Evolutionary conservation across 2,797 vertebrate species (phyloP).

Genomic region (Enteromius argenteus): DNA sequence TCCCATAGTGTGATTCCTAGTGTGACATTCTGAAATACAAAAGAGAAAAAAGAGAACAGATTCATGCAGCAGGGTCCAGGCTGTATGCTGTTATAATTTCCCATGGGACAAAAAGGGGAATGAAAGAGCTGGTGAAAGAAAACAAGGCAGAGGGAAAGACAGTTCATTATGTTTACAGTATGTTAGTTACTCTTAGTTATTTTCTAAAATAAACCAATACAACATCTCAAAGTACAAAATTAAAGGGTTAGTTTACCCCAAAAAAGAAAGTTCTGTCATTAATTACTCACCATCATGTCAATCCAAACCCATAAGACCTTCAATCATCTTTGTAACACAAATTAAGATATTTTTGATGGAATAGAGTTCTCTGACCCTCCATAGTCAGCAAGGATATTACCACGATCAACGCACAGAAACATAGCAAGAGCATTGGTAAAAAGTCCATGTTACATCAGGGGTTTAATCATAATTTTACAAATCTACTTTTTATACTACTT

Average conservation of each 20-base stretch:
- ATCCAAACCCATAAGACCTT: neutral
- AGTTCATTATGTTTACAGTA: neutral
- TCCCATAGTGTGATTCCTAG: neutral
- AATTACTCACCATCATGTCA: neutral
- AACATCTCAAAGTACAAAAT: conserved; percentile 66
- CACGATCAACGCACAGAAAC: neutral
- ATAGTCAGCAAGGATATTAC: neutral
- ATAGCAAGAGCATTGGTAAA: no score
- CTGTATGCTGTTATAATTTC: conserved; percentile 31
- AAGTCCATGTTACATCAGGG: no score
- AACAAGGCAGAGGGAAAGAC: neutral
- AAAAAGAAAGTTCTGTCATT: neutral
- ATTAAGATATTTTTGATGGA: neutral
- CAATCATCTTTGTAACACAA: neutral
- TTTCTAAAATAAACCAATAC: conserved; percentile 72
- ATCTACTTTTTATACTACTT: neutral
- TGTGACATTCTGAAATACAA: conserved; percentile 70
- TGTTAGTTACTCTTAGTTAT: neutral
- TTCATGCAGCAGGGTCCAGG: neutral
- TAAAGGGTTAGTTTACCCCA: neutral
- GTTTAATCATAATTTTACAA: neutral
- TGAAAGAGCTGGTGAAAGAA: conserved; percentile 5
- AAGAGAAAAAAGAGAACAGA: conserved; percentile 45
- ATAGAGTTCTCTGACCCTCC: neutral
- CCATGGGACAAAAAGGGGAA: conserved; percentile 14